phyloP scores from a whole-genome alignment of 1,140 invertebrate species.

The Penaeus indicus region DNA sequence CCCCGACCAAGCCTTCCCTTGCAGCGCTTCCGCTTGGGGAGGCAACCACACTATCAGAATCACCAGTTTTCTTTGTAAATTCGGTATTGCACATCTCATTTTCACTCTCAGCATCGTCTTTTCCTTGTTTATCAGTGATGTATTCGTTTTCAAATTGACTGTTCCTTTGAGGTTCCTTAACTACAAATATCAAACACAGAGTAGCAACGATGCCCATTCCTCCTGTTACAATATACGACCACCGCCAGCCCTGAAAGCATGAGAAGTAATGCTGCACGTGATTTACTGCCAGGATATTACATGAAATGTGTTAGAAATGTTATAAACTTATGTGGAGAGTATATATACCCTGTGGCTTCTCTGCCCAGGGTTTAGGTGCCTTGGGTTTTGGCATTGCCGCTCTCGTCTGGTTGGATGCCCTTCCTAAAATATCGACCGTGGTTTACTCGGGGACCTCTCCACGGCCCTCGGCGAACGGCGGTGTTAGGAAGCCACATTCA shows the following conservation, averaged over 20 bases:
- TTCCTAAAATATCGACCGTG: too few relatives aligned
- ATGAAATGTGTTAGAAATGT: too few relatives aligned
- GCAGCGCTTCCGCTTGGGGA: not conserved
- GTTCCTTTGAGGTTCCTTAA: slow-evolving; percentile 76
- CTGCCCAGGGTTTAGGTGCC: too few relatives aligned
- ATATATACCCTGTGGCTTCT: too few relatives aligned
- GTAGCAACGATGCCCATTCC: slow-evolving; percentile 82
- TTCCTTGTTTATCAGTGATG: slow-evolving; percentile 32
- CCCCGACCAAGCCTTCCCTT: not conserved
- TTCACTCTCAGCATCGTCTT: slow-evolving; percentile 66
- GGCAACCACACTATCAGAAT: not conserved
- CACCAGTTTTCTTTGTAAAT: slow-evolving; percentile 70
- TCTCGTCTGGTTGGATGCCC: too few relatives aligned
- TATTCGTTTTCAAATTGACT: slow-evolving; percentile 26
- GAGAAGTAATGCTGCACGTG: slow-evolving; percentile 38
- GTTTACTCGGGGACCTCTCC: too few relatives aligned
- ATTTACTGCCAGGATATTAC: not conserved
- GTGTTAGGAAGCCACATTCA: too few relatives aligned
- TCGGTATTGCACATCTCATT: slow-evolving; percentile 60
- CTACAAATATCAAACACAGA: slow-evolving; percentile 79
- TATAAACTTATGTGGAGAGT: too few relatives aligned
- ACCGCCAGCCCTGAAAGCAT: slow-evolving; percentile 83
- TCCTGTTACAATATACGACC: slow-evolving; percentile 87
- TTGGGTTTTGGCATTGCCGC: too few relatives aligned
- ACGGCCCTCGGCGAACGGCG: too few relatives aligned